Conservation (phyloP, 2,113 vertebrate species). For the Mionectes macconnelli region DNA sequence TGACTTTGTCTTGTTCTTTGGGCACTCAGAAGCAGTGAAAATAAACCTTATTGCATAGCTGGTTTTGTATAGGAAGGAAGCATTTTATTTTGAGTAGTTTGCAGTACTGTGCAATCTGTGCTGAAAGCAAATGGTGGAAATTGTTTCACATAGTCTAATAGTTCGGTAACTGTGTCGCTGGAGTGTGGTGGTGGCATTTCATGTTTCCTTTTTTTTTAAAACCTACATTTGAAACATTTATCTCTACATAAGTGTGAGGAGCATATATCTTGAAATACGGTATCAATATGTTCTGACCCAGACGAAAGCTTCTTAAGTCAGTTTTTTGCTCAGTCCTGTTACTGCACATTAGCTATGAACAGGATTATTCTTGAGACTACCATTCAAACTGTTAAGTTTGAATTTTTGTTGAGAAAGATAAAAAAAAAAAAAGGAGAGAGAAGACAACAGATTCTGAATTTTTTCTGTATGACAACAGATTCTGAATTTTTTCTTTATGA, state of each 20-base stretch:
- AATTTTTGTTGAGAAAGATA: slow-evolving; percentile 22
- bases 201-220: slow-evolving; percentile 6
- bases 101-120: background rate
- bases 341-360: slow-evolving; percentile 73
- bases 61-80: background rate
- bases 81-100: slow-evolving; percentile 12
- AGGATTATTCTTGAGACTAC: slow-evolving; percentile 72
- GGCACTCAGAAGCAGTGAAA: background rate
- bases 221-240: slow-evolving; percentile 46
- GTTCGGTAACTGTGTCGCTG: slow-evolving; percentile 36
- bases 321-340: slow-evolving; percentile 71
- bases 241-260: slow-evolving; percentile 46
- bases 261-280: slow-evolving; percentile 66
- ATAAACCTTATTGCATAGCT: background rate
- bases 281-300: slow-evolving; percentile 56
- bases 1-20: background rate
- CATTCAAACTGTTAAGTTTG: slow-evolving; percentile 71
- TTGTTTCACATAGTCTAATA: slow-evolving; percentile 56
- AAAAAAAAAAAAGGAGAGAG: background rate
- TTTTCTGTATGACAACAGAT: too few species aligned
- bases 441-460: slow-evolving; percentile 55
- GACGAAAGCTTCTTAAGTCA: slow-evolving; percentile 73
- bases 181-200: background rate
- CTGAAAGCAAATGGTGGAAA: slow-evolving; percentile 50
- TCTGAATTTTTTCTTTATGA: slow-evolving; percentile 44